phyloP scores from a whole-genome alignment of 2,888 invertebrate genomes.

The Gymnosoma rotundatum region DNA sequence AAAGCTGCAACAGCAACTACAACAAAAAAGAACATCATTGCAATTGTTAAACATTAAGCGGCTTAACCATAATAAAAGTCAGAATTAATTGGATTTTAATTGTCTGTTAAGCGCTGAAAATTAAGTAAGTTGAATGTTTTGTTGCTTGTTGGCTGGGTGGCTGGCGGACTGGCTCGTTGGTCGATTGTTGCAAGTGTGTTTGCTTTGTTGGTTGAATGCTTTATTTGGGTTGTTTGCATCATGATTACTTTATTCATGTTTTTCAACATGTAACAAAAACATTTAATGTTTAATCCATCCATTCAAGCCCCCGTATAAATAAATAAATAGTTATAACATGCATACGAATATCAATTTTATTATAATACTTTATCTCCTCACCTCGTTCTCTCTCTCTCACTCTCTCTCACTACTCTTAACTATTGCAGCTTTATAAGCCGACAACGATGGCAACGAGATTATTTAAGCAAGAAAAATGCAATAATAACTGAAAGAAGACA shows the following conservation, averaged over 20 bases:
- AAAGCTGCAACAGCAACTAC: conserved; percentile 48
- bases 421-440: conserved; percentile 8
- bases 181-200: conserved; percentile 1
- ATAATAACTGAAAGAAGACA: conserved; percentile 32
- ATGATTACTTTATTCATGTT: conserved; percentile 69
- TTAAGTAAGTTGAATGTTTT: conserved; percentile 69
- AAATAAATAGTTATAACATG: conserved; percentile 19
- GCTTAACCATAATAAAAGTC: conserved; percentile 82
- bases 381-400: background rate
- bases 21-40: conserved; percentile 50
- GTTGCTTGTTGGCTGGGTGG: conserved; percentile 37
- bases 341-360: conserved; percentile 44
- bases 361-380: conserved; percentile 3
- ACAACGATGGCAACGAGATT: conserved; percentile 54
- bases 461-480: conserved; percentile 11
- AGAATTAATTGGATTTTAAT: conserved; percentile 83
- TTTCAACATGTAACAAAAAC: conserved; percentile 60
- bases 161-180: background rate
- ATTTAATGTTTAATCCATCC: conserved; percentile 51
- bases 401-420: no score
- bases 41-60: conserved; percentile 74
- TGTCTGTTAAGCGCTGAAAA: conserved; percentile 79
- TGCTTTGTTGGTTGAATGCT: conserved; percentile 12
- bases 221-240: conserved; percentile 45
- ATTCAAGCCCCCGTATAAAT: conserved; percentile 40